Percentiles rank a stretch among this genome's conserved stretches.
phyloP scores from a whole-genome alignment of 2,113 vertebrate species.

The Dissostichus mawsoni region DNA sequence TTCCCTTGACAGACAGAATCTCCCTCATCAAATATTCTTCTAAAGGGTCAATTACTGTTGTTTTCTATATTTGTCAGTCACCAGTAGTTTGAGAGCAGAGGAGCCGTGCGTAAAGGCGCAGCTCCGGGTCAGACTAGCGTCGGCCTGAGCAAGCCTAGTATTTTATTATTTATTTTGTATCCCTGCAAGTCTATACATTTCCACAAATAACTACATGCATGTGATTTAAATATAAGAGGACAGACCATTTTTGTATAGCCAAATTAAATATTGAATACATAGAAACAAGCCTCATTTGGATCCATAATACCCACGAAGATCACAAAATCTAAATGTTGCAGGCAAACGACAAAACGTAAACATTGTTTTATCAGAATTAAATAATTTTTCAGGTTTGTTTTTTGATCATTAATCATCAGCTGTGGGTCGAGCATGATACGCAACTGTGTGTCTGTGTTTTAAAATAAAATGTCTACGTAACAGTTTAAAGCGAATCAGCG shows the following conservation, averaged over 20 bases:
- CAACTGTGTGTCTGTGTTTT: neutral
- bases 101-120: slow-evolving; percentile 40
- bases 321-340: neutral
- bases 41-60: neutral
- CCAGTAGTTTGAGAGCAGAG: neutral
- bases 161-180: neutral
- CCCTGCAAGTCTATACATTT: neutral
- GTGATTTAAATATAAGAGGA: neutral
- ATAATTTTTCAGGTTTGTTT: neutral
- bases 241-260: neutral
- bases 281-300: neutral
- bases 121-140: slow-evolving; percentile 43
- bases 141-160: neutral
- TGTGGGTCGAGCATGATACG: neutral
- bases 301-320: neutral
- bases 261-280: neutral
- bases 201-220: neutral
- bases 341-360: neutral
- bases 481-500: neutral
- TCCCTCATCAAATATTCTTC: neutral
- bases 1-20: neutral
- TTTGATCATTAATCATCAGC: too few species aligned
- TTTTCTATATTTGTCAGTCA: neutral
- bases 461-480: too few species aligned
- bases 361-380: neutral